Conservation (phyloP, 2,797 vertebrate species). For the Leucoraja ocellata region DNA sequence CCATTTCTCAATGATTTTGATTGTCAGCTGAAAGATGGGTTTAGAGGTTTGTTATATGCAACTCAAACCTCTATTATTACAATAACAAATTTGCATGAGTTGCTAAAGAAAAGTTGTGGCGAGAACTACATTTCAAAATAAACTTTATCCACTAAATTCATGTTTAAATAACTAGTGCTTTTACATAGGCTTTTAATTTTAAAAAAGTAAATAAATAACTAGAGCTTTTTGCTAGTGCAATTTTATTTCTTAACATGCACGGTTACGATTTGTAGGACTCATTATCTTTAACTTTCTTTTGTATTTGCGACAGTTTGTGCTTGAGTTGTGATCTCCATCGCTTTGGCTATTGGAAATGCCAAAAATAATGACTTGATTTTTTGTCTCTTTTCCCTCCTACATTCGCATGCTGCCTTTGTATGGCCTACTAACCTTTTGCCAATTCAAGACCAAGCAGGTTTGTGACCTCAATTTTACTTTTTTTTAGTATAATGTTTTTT, state of each 20-base stretch:
- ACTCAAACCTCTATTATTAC: neutral
- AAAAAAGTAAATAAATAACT: neutral
- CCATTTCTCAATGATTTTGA: neutral
- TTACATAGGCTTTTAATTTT: neutral
- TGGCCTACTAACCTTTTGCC: constrained; percentile 69
- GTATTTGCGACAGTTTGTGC: neutral
- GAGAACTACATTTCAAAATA: neutral
- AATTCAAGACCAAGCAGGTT: constrained; percentile 89
- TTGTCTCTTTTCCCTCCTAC: constrained; percentile 56
- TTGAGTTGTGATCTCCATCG: neutral
- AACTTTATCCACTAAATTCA: neutral
- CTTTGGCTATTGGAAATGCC: constrained; percentile 46
- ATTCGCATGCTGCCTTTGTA: constrained; percentile 66
- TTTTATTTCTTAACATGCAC: neutral
- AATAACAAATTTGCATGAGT: neutral
- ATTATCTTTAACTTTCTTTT: neutral
- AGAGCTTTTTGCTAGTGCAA: neutral
- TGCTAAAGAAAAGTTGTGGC: neutral
- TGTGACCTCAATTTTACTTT: constrained; percentile 54
- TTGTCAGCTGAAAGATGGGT: neutral
- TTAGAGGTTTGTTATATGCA: neutral
- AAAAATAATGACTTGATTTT: constrained; percentile 63
- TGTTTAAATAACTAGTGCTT: neutral
- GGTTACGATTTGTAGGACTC: neutral
- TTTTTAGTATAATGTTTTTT: neutral